These are phyloP conservation scores for Drosophila virilis DNA, from an alignment of 1,140 invertebrate species.

Conservation along the genomic window DNA sequence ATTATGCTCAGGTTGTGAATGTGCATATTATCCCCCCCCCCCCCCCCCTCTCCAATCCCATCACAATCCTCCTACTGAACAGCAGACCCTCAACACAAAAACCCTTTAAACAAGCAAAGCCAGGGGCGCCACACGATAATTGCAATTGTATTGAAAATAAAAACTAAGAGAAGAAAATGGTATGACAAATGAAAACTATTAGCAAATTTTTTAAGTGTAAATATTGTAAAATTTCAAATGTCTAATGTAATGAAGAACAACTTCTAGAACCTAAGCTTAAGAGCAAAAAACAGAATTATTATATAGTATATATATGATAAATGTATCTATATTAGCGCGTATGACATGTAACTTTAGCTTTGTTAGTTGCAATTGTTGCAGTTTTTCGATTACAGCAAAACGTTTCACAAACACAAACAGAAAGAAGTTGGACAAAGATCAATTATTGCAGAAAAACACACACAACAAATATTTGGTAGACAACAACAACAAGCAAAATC, in stretches of 20 bases:
- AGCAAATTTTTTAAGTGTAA: slow-evolving; percentile 80
- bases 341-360: slow-evolving; percentile 72
- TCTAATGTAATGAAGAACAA: slow-evolving; percentile 43
- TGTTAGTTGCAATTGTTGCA: slow-evolving; percentile 81
- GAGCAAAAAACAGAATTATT: slow-evolving; percentile 45
- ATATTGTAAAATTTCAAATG: slow-evolving; percentile 67
- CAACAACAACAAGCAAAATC: slow-evolving; percentile 51
- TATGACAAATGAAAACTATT: slow-evolving; percentile 67
- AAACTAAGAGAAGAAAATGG: slow-evolving; percentile 28
- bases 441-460: slow-evolving; percentile 53
- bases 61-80: background rate
- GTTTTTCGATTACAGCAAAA: slow-evolving; percentile 66
- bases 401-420: slow-evolving; percentile 25
- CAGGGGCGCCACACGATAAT: slow-evolving; percentile 45
- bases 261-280: slow-evolving; percentile 65
- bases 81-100: background rate
- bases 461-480: slow-evolving; percentile 35
- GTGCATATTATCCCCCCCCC: slow-evolving; percentile 45
- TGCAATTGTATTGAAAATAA: slow-evolving; percentile 59
- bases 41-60: background rate
- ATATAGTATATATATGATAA: slow-evolving; percentile 41
- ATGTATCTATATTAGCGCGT: slow-evolving; percentile 49
- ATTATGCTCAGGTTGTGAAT: slow-evolving; percentile 78
- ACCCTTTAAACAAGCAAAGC: slow-evolving; percentile 46
- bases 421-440: slow-evolving; percentile 45